Evolutionary conservation across 2,797 vertebrate species (phyloP).

Genomic region (Ataeniobius toweri): DNA sequence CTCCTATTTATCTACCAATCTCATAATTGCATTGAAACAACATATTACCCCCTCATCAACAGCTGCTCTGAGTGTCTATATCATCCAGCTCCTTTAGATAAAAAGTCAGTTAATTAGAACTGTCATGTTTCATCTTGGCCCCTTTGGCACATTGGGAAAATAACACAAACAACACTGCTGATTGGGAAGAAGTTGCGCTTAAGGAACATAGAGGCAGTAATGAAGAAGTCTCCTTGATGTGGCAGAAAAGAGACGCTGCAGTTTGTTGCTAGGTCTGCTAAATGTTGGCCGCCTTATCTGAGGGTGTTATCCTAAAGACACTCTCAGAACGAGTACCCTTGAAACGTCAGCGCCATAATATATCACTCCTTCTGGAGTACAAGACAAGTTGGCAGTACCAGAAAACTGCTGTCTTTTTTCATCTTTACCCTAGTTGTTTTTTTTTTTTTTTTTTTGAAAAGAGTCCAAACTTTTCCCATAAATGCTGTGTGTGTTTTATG

Average conservation of each 20-base stretch:
- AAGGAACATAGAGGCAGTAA: conserved; percentile 35
- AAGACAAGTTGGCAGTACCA: conserved; percentile 65
- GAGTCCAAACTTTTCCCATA: conserved; percentile 61
- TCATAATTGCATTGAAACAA: conserved; percentile 19
- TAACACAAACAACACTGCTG: conserved; percentile 40
- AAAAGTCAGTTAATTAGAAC: conserved; percentile 62
- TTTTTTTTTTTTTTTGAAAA: conserved; percentile 38
- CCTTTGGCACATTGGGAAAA: conserved; percentile 45
- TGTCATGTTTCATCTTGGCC: conserved; percentile 53
- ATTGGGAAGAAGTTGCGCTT: conserved; percentile 36
- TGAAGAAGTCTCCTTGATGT: conserved; percentile 71
- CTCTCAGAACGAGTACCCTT: conserved; percentile 70
- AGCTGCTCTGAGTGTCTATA: conserved; percentile 8
- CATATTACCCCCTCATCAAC: conserved; percentile 5
- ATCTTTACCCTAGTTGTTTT: not conserved
- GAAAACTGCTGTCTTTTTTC: conserved; percentile 34
- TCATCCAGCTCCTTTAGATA: conserved; percentile 18
- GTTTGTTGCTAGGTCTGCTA: conserved; percentile 39
- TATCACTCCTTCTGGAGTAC: conserved; percentile 76
- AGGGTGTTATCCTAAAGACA: conserved; percentile 71
- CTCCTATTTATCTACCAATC: conserved; percentile 25
- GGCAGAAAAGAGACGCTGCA: conserved; percentile 45
- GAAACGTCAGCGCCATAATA: conserved; percentile 73
- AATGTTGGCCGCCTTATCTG: conserved; percentile 71
- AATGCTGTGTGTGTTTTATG: conserved; percentile 57